Evolutionary conservation across 1,140 invertebrate species (phyloP).

Genomic region (Cephus cinctus): DNA sequence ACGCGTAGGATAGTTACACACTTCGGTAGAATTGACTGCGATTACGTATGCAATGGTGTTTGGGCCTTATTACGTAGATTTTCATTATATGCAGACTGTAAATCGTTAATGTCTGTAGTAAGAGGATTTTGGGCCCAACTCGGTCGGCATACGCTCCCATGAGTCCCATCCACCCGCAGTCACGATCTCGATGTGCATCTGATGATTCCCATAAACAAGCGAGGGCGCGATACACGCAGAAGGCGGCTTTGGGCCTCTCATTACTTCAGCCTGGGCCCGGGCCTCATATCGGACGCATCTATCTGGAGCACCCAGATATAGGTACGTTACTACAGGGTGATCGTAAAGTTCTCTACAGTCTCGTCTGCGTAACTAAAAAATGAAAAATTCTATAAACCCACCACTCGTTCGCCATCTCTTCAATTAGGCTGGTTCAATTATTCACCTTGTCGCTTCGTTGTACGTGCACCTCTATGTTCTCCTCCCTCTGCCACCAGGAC

Average conservation of each 20-base stretch:
- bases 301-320: slow-evolving; percentile 29
- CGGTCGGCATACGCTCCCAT: slow-evolving; percentile 3
- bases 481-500: too few species aligned
- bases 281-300: slow-evolving; percentile 27
- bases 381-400: too few species aligned
- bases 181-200: slow-evolving; percentile 20
- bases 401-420: too few species aligned
- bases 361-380: too few species aligned
- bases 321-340: not conserved
- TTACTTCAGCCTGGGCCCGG: slow-evolving; percentile 17
- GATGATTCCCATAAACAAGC: slow-evolving; percentile 27
- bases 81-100: not conserved
- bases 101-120: not conserved
- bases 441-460: too few species aligned
- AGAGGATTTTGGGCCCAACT: not conserved
- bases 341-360: too few species aligned
- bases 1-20: too few species aligned
- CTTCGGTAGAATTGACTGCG: too few species aligned
- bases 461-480: too few species aligned
- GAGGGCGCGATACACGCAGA: slow-evolving; percentile 14
- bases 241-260: slow-evolving; percentile 27
- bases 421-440: too few species aligned
- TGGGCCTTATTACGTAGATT: not conserved
- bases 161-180: slow-evolving; percentile 15
- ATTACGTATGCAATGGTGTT: too few species aligned